These are phyloP conservation scores for Pristis pectinata DNA, from an alignment of 2,797 vertebrate species.

Conservation along the genomic window DNA sequence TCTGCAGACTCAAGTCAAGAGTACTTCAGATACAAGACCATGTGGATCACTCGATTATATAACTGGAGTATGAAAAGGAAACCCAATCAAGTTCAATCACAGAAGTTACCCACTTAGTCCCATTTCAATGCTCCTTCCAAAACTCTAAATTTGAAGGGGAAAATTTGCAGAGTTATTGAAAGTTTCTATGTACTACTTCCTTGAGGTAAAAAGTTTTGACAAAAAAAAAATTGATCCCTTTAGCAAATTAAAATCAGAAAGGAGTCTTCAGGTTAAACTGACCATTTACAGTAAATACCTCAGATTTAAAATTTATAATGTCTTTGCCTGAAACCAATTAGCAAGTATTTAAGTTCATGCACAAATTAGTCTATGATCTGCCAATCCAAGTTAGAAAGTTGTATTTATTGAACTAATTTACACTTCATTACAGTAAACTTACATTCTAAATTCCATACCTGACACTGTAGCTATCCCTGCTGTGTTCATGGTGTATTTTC, in stretches of 20 bases:
- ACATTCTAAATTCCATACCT: constrained; percentile 54
- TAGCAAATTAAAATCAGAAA: neutral
- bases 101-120: neutral
- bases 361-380: no score
- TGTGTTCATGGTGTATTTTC: constrained; percentile 72
- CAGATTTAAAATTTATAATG: neutral
- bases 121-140: neutral
- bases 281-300: neutral
- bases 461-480: constrained; percentile 73
- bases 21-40: neutral
- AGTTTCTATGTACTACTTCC: neutral
- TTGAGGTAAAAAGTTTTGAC: neutral
- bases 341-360: no score
- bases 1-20: constrained; percentile 6
- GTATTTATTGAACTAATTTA: no score
- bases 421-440: neutral
- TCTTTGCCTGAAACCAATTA: neutral
- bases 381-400: no score
- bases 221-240: neutral
- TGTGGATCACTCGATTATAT: neutral
- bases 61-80: no score
- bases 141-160: neutral
- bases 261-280: neutral
- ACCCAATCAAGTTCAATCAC: no score
- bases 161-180: neutral